Evolutionary conservation across 2,797 vertebrate genomes (phyloP).

Genomic region (Malacoraja senta): DNA sequence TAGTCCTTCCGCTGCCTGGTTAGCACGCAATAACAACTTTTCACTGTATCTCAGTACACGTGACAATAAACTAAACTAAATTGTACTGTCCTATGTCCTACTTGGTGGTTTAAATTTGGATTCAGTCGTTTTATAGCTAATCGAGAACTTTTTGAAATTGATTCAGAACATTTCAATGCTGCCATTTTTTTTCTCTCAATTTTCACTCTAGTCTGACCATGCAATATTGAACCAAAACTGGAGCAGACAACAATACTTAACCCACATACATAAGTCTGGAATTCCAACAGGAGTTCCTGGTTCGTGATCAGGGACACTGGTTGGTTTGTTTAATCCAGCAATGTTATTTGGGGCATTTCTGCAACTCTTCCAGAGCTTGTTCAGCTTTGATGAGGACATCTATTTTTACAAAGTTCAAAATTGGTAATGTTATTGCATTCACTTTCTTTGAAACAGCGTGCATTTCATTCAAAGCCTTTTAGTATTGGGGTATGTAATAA

Average conservation of each 20-base stretch:
- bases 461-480: not conserved
- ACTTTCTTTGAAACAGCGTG: not conserved
- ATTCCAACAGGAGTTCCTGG: too few species aligned
- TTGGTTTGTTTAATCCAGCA: not conserved
- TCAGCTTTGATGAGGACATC: not conserved
- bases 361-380: not conserved
- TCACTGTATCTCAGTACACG: too few species aligned
- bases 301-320: not conserved
- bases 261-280: not conserved
- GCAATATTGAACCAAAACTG: not conserved
- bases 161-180: not conserved
- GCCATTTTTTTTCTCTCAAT: not conserved
- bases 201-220: not conserved
- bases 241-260: too few species aligned
- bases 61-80: too few species aligned
- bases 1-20: too few species aligned
- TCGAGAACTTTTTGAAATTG: too few species aligned
- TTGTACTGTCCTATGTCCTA: too few species aligned
- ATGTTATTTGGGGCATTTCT: not conserved
- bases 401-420: not conserved
- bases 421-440: not conserved
- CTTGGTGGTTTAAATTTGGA: not conserved
- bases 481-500: not conserved
- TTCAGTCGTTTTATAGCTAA: not conserved
- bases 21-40: too few species aligned